Conservation (phyloP, 1,140 invertebrate species). For the Panagrolaimus sp. region DNA sequence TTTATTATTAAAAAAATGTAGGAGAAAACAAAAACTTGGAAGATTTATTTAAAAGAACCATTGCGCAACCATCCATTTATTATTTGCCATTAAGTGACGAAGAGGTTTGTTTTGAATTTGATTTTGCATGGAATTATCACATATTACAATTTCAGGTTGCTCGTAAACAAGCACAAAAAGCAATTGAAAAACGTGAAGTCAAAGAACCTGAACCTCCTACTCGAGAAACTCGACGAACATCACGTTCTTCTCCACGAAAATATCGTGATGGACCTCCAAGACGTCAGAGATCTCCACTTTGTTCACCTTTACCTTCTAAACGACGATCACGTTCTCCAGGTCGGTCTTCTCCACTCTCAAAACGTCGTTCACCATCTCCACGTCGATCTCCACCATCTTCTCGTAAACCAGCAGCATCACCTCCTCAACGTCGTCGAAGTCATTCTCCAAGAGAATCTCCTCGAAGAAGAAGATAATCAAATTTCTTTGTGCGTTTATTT, state of each 20-base stretch:
- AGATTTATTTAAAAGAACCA: background rate
- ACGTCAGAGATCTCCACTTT: background rate
- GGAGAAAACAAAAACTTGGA: background rate
- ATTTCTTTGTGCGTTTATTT: too few relatives aligned
- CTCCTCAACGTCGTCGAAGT: background rate
- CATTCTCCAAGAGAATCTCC: background rate
- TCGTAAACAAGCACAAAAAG: background rate
- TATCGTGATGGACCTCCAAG: background rate
- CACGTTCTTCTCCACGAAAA: background rate
- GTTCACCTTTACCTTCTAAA: background rate
- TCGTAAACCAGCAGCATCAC: background rate
- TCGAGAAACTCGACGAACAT: background rate
- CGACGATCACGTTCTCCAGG: background rate
- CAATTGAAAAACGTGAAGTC: background rate
- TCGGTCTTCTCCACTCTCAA: background rate
- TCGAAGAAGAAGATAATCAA: background rate
- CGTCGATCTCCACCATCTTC: background rate
- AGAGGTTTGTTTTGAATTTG: background rate
- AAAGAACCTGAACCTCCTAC: background rate
- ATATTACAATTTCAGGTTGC: background rate
- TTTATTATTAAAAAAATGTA: background rate
- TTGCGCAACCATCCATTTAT: background rate
- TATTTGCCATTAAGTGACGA: slow-evolving; percentile 8
- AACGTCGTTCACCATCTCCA: slow-evolving; percentile 1
- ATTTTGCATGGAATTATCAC: background rate